phyloP scores from a whole-genome alignment of 2,888 invertebrate species.

The Nasonia oneida region DNA sequence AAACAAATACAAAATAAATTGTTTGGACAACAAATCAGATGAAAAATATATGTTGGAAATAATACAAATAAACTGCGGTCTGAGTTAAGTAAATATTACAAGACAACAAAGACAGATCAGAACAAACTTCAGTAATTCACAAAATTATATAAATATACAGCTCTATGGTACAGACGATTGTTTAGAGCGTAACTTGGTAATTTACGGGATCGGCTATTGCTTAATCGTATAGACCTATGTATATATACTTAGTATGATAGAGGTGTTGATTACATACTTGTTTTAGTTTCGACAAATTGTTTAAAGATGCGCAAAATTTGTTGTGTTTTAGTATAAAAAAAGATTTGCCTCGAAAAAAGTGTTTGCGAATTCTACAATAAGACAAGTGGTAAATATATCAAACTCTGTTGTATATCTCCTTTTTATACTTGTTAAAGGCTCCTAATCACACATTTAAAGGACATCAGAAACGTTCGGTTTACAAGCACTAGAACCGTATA shows the following conservation, averaged over 20 bases:
- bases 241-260: slow-evolving; percentile 52
- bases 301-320: slow-evolving; percentile 56
- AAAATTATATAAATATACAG: neutral
- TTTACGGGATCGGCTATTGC: slow-evolving; percentile 52
- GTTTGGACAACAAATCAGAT: neutral
- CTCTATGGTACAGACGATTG: slow-evolving; percentile 3
- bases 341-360: slow-evolving; percentile 50
- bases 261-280: slow-evolving; percentile 55
- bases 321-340: slow-evolving; percentile 58
- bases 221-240: slow-evolving; percentile 59
- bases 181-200: slow-evolving; percentile 60
- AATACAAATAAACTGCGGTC: neutral
- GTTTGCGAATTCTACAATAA: slow-evolving; percentile 48
- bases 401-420: slow-evolving; percentile 52
- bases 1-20: slow-evolving; percentile 8
- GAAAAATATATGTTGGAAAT: neutral
- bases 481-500: slow-evolving; percentile 64
- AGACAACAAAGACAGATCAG: neutral
- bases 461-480: slow-evolving; percentile 57
- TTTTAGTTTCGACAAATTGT: slow-evolving; percentile 46
- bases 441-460: slow-evolving; percentile 57
- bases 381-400: slow-evolving; percentile 58
- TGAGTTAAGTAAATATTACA: slow-evolving; percentile 9
- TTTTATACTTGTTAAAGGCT: slow-evolving; percentile 51
- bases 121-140: neutral